These are phyloP conservation scores for Spatula versicolor DNA, from an alignment of 2,797 vertebrate genomes.

Conservation along the genomic window DNA sequence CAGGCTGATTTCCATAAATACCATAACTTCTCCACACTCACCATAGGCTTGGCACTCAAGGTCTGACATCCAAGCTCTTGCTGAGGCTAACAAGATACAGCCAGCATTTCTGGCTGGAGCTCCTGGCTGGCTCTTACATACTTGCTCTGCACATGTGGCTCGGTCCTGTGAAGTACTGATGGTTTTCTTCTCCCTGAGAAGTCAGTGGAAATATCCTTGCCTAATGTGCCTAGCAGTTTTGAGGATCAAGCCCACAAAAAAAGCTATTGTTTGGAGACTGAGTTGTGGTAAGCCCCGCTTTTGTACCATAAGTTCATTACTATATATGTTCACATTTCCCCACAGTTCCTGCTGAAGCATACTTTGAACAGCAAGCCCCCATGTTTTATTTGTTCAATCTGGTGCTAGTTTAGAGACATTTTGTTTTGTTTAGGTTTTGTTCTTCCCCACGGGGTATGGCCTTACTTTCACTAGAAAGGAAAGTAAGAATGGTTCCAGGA, in stretches of 20 bases:
- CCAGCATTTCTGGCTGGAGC: slow-evolving; percentile 50
- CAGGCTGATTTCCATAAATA: background rate
- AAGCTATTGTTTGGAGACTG: background rate
- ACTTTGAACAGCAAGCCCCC: background rate
- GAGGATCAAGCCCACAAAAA: background rate
- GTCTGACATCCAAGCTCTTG: background rate
- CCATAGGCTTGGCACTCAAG: background rate
- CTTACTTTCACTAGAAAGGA: background rate
- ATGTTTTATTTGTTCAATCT: background rate
- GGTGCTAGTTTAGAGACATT: background rate
- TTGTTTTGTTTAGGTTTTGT: slow-evolving; percentile 5
- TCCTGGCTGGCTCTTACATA: slow-evolving; percentile 27
- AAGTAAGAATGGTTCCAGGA: background rate
- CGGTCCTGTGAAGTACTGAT: background rate
- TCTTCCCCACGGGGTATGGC: background rate
- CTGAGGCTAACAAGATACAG: slow-evolving; percentile 31
- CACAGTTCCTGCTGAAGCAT: background rate
- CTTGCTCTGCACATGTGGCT: slow-evolving; percentile 10
- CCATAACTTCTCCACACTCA: background rate
- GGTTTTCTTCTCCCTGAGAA: slow-evolving; percentile 13
- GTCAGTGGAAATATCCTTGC: background rate
- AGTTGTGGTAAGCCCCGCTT: background rate
- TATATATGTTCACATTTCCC: background rate
- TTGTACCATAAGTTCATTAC: background rate
- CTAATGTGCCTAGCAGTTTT: background rate